Evolutionary conservation across 2,113 vertebrate species (phyloP).

Genomic region (Salvelinus alpinus): DNA sequence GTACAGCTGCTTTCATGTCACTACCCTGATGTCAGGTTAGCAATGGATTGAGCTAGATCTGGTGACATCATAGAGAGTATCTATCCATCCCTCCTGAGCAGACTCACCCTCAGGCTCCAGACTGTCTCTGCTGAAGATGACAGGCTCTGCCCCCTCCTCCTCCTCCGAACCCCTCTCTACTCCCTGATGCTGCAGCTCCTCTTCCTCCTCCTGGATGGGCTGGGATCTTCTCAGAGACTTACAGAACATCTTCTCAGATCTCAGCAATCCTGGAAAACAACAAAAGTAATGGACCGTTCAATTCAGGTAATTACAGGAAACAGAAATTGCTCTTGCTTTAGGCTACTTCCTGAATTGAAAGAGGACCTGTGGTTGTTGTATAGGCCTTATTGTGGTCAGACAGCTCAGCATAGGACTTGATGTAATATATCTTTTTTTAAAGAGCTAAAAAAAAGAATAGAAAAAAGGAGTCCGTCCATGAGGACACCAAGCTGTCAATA

Average conservation of each 20-base stretch:
- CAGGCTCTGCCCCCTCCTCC: conserved; percentile 48
- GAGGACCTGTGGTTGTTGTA: too few relatives aligned
- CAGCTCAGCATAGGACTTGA: too few relatives aligned
- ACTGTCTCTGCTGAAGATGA: conserved; percentile 73
- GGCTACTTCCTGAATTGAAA: too few relatives aligned
- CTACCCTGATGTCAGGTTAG: conserved; percentile 33
- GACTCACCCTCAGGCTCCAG: conserved; percentile 81
- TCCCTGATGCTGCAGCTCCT: conserved; percentile 56
- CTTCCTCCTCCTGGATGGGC: conserved; percentile 63
- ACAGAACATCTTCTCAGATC: conserved; percentile 71
- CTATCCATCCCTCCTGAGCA: not conserved
- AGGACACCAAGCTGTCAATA: too few relatives aligned
- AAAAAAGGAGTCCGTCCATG: too few relatives aligned
- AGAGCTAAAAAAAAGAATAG: too few relatives aligned
- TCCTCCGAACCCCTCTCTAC: conserved; percentile 38
- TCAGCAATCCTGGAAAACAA: conserved; percentile 59
- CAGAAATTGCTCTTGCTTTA: too few relatives aligned
- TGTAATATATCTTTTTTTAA: too few relatives aligned
- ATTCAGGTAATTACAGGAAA: too few relatives aligned
- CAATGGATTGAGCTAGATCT: too few relatives aligned
- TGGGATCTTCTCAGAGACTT: conserved; percentile 75
- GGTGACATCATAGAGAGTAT: conserved; percentile 43
- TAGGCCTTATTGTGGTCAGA: too few relatives aligned
- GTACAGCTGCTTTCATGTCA: conserved; percentile 15
- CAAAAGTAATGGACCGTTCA: not conserved